Evolutionary conservation across 2,113 vertebrate genomes (phyloP).

Genomic region (Gnathonemus longibarbis): DNA sequence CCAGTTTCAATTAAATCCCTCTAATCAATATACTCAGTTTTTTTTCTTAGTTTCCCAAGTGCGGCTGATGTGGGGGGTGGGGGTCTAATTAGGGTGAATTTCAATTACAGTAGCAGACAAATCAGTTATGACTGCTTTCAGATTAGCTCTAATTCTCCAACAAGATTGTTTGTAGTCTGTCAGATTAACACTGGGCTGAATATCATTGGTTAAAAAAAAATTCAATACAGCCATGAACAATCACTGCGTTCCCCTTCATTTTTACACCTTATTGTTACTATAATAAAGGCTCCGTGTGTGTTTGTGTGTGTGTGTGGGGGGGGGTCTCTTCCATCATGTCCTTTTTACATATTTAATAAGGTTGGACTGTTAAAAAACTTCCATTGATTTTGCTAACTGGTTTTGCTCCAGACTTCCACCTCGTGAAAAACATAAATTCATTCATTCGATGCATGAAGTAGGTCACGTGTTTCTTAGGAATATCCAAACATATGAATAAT

Average conservation of each 20-base stretch:
- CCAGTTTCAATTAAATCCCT: slow-evolving; percentile 48
- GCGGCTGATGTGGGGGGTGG: slow-evolving; percentile 11
- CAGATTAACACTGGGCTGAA: neutral
- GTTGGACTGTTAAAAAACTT: neutral
- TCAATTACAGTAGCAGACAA: slow-evolving; percentile 34
- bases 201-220: neutral
- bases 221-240: neutral
- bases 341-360: neutral
- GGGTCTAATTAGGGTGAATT: slow-evolving; percentile 57
- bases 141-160: slow-evolving; percentile 22
- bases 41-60: neutral
- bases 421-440: neutral
- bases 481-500: neutral
- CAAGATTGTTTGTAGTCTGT: neutral
- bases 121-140: slow-evolving; percentile 26
- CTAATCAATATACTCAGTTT: slow-evolving; percentile 38
- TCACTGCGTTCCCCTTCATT: neutral
- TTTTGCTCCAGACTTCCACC: neutral
- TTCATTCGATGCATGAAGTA: neutral
- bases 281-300: neutral
- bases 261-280: neutral
- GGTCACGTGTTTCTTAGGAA: neutral
- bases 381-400: neutral
- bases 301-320: neutral
- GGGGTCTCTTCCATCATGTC: neutral